These are phyloP conservation scores for Drosophila mayaguana DNA, from an alignment of 2,888 invertebrate genomes.

Conservation along the genomic window DNA sequence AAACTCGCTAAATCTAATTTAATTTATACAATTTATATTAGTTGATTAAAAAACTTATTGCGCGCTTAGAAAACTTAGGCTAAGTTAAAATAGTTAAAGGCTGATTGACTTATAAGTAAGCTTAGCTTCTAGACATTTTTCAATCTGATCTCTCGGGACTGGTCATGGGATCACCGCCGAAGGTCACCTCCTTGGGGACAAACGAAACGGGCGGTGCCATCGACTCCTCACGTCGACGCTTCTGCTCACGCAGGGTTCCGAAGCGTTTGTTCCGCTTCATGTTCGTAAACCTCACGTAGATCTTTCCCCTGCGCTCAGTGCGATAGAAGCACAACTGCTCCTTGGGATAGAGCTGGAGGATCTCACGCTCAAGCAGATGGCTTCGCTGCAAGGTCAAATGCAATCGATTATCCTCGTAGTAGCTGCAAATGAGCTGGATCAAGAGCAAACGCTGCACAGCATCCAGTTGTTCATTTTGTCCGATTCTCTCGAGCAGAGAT, in stretches of 20 bases:
- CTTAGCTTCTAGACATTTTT: conserved; percentile 25
- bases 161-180: conserved; percentile 52
- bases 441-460: conserved; percentile 68
- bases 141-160: conserved; percentile 70
- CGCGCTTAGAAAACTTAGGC: not conserved
- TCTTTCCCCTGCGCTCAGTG: conserved; percentile 81
- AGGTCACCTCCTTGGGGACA: conserved; percentile 41
- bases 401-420: conserved; percentile 75
- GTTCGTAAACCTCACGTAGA: conserved; percentile 80
- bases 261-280: conserved; percentile 78
- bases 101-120: conserved; percentile 2
- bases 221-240: conserved; percentile 51
- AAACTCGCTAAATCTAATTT: too few relatives aligned
- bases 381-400: conserved; percentile 78
- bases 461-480: conserved; percentile 64
- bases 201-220: conserved; percentile 27
- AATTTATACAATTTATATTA: not conserved
- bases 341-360: conserved; percentile 73
- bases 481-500: conserved; percentile 61
- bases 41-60: not conserved
- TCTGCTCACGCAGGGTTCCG: conserved; percentile 50
- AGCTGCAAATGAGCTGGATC: conserved; percentile 78
- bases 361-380: conserved; percentile 76
- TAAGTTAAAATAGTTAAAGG: not conserved
- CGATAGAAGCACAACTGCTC: conserved; percentile 78